phyloP scores from a whole-genome alignment of 2,888 invertebrate genomes.

The Dolichopus griseipennis region DNA sequence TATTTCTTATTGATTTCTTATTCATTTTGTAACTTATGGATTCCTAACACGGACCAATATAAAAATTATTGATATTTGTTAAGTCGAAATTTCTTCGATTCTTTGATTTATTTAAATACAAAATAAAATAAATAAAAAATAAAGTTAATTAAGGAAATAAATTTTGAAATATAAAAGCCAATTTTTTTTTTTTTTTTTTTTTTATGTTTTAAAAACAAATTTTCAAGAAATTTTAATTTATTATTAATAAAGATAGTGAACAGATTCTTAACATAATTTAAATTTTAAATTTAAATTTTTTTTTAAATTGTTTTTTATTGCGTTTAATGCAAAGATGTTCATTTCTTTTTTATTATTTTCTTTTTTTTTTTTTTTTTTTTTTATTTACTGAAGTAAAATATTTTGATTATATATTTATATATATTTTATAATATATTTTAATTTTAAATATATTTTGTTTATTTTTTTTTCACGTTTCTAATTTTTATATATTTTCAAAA shows the following conservation, averaged over 20 bases:
- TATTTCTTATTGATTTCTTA: too few relatives aligned
- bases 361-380: not conserved
- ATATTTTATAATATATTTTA: not conserved
- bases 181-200: not conserved
- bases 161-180: too few relatives aligned
- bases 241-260: slow-evolving; percentile 3
- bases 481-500: not conserved
- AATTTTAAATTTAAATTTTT: not conserved
- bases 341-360: not conserved
- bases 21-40: too few relatives aligned
- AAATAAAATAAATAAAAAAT: too few relatives aligned
- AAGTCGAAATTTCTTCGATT: too few relatives aligned
- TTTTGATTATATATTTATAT: slow-evolving; percentile 1
- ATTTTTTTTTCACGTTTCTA: not conserved
- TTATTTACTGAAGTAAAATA: slow-evolving; percentile 5
- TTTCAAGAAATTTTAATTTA: slow-evolving; percentile 4
- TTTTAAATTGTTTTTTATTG: not conserved
- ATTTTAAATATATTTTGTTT: not conserved
- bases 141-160: too few relatives aligned
- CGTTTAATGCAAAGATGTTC: not conserved
- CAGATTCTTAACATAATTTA: slow-evolving; percentile 6
- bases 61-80: too few relatives aligned
- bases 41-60: too few relatives aligned
- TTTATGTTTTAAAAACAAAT: slow-evolving; percentile 4
- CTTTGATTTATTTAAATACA: too few relatives aligned